A percentile compares a stretch with the other conserved stretches of the same genome.
These are phyloP conservation scores for Aphelenchoides besseyi DNA, from an alignment of 1,140 invertebrate genomes.

Conservation along the genomic window DNA sequence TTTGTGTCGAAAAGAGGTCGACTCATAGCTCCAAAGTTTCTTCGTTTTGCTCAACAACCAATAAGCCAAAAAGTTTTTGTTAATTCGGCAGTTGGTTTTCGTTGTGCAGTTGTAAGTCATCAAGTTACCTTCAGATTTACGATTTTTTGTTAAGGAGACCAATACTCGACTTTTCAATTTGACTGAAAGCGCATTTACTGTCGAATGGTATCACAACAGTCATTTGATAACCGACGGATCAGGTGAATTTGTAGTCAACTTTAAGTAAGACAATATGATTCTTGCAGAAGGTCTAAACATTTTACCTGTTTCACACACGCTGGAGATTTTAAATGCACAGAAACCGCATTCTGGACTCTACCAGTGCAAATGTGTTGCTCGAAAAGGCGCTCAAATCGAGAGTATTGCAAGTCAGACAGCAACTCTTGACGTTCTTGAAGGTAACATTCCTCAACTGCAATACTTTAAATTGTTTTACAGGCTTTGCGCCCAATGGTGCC, in stretches of 20 bases:
- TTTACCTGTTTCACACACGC: conserved; percentile 41
- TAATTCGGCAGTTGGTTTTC: conserved; percentile 32
- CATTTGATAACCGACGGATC: conserved; percentile 23
- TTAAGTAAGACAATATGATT: conserved; percentile 39
- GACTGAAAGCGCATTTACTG: background rate
- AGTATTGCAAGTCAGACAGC: conserved; percentile 42
- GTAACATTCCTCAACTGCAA: conserved; percentile 20
- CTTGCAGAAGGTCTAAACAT: conserved; percentile 38
- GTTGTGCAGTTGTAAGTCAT: conserved; percentile 33
- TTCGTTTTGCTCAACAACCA: conserved; percentile 35
- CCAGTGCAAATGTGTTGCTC: conserved; percentile 36
- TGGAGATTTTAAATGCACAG: conserved; percentile 37
- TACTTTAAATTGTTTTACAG: background rate
- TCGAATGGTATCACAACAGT: conserved; percentile 46
- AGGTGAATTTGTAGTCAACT: conserved; percentile 5
- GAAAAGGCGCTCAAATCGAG: conserved; percentile 27
- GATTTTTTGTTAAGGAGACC: conserved; percentile 10
- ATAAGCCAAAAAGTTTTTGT: conserved; percentile 40
- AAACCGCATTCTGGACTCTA: conserved; percentile 30
- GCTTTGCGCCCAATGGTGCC: conserved; percentile 19
- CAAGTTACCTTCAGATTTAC: background rate
- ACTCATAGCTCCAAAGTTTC: conserved; percentile 23
- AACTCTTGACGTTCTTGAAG: conserved; percentile 37
- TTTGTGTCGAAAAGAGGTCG: conserved; percentile 37
- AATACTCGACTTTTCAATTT: background rate